These are phyloP conservation scores for Drosophila teissieri DNA, from an alignment of 1,140 invertebrate species.

Conservation along the genomic window DNA sequence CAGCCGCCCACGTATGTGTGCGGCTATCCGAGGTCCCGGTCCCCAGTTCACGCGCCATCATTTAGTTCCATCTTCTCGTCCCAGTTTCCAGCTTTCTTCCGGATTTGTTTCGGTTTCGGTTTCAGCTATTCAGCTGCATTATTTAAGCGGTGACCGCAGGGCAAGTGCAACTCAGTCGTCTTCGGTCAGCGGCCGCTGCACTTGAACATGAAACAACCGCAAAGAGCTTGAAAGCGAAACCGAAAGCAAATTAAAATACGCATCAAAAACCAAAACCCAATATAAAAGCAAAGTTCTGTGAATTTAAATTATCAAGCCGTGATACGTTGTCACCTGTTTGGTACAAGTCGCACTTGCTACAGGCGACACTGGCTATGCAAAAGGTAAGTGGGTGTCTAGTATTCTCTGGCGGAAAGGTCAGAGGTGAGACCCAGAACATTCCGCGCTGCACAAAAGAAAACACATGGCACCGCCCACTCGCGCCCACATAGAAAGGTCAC, in stretches of 20 bases:
- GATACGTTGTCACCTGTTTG: constrained; percentile 9
- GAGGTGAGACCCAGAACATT: constrained; percentile 55
- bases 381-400: constrained; percentile 26
- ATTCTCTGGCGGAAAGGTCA: constrained; percentile 55
- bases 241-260: constrained; percentile 1
- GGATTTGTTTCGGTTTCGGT: constrained; percentile 31
- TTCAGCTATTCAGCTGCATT: constrained; percentile 32
- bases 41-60: not conserved
- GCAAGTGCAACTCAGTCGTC: constrained; percentile 68
- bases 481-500: constrained; percentile 60
- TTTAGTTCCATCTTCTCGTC: constrained; percentile 10
- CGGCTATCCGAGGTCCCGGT: not conserved
- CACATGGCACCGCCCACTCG: constrained; percentile 7
- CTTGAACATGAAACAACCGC: constrained; percentile 62
- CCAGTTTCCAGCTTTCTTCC: constrained; percentile 9
- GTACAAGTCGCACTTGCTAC: constrained; percentile 1
- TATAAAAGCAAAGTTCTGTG: constrained; percentile 5
- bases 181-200: constrained; percentile 67
- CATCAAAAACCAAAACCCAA: constrained; percentile 3
- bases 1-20: constrained; percentile 40
- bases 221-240: constrained; percentile 5
- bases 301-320: not conserved
- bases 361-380: constrained; percentile 16
- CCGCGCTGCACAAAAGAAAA: constrained; percentile 6
- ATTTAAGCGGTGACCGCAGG: constrained; percentile 74